These are phyloP conservation scores for Echinometra lucunter DNA, from an alignment of 53 echinoderm and acorn worm genomes.

Conservation along the genomic window DNA sequence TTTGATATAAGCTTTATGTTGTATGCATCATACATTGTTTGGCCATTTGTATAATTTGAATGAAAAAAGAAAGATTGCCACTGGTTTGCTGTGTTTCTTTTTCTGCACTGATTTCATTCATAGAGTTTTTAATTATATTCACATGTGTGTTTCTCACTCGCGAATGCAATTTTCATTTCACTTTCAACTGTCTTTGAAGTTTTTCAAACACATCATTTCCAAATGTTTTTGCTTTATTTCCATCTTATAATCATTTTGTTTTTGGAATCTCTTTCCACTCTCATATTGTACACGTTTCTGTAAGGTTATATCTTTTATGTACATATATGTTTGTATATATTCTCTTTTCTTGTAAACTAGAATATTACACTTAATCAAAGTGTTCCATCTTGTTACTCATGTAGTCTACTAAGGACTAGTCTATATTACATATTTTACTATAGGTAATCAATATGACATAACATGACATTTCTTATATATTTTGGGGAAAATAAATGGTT, in stretches of 20 bases:
- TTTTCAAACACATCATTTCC: slow-evolving; percentile 37
- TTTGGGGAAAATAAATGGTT: background rate
- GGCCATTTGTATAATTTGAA: slow-evolving; percentile 44
- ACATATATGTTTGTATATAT: slow-evolving; percentile 43
- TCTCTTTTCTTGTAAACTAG: slow-evolving; percentile 32
- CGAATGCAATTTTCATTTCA: slow-evolving; percentile 57
- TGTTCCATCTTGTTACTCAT: background rate
- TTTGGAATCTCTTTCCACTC: slow-evolving; percentile 46
- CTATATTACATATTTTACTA: background rate
- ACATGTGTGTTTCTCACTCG: slow-evolving; percentile 48
- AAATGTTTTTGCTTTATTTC: slow-evolving; percentile 47
- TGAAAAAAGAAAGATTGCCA: slow-evolving; percentile 22
- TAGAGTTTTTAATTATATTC: slow-evolving; percentile 11
- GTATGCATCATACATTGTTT: slow-evolving; percentile 45
- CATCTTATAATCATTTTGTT: slow-evolving; percentile 49
- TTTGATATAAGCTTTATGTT: slow-evolving; percentile 38
- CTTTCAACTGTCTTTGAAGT: slow-evolving; percentile 20
- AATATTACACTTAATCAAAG: slow-evolving; percentile 23
- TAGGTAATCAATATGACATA: too few relatives aligned
- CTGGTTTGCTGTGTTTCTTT: slow-evolving; percentile 57
- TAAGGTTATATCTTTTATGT: slow-evolving; percentile 41
- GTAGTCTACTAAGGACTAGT: background rate
- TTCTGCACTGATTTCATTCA: slow-evolving; percentile 53
- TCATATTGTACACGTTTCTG: slow-evolving; percentile 43
- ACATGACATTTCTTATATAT: background rate